Evolutionary conservation across 2,113 vertebrate genomes (phyloP).

Genomic region (Cygnus atratus): DNA sequence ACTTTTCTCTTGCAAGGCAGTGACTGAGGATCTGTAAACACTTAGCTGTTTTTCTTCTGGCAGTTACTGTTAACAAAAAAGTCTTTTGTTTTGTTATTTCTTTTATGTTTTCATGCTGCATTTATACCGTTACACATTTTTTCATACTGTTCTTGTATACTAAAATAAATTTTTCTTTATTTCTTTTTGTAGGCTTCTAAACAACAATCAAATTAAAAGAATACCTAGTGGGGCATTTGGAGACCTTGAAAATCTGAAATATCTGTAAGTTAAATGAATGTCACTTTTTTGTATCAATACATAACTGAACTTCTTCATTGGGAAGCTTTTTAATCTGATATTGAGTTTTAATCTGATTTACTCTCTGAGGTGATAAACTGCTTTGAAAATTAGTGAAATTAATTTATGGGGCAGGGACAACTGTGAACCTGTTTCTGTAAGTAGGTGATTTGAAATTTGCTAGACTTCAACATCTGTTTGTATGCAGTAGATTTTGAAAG

Average conservation of each 20-base stretch:
- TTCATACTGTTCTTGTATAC: background rate
- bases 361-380: background rate
- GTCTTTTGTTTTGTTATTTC: background rate
- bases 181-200: slow-evolving; percentile 85
- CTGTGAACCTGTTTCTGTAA: background rate
- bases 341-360: background rate
- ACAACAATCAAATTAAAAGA: slow-evolving; percentile 96
- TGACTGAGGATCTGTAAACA: background rate
- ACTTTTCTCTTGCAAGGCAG: background rate
- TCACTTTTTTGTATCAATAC: background rate
- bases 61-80: background rate
- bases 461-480: background rate
- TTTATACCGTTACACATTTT: background rate
- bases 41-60: background rate
- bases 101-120: background rate
- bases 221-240: slow-evolving; percentile 91
- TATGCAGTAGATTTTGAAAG: background rate
- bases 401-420: background rate
- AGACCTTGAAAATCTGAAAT: slow-evolving; percentile 97
- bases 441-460: background rate
- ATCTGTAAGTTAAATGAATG: slow-evolving; percentile 89
- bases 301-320: background rate
- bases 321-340: background rate
- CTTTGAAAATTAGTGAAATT: background rate
- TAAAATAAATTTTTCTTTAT: background rate